Percentiles rank a stretch among this genome's conserved stretches.
Conservation (phyloP, 1,140 invertebrate genomes). For the Ooceraea biroi region DNA sequence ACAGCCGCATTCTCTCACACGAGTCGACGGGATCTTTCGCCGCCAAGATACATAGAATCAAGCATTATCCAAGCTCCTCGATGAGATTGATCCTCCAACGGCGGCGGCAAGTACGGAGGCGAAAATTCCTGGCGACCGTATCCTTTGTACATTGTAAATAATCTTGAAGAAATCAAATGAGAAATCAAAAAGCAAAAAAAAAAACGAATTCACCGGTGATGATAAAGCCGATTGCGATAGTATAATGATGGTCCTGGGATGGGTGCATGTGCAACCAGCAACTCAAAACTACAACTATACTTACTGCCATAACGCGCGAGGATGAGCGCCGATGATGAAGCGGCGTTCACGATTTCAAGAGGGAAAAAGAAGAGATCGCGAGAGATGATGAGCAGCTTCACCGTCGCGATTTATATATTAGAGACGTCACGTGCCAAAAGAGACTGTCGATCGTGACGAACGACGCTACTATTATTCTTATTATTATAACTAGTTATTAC, state of each 20-base stretch:
- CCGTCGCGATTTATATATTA: not conserved
- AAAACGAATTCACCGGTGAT: slow-evolving; percentile 39
- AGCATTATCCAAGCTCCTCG: not conserved
- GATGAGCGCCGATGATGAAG: slow-evolving; percentile 12
- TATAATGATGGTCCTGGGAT: slow-evolving; percentile 82
- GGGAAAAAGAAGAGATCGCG: not conserved
- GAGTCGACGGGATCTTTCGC: slow-evolving; percentile 46
- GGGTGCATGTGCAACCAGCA: slow-evolving; percentile 82
- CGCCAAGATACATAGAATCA: not conserved
- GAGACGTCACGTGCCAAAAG: slow-evolving; percentile 43
- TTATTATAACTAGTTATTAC: slow-evolving; percentile 68
- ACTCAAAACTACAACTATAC: slow-evolving; percentile 54
- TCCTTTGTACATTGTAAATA: slow-evolving; percentile 85
- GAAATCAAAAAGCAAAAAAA: slow-evolving; percentile 61
- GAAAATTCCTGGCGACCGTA: slow-evolving; percentile 34
- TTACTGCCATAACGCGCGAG: slow-evolving; percentile 71
- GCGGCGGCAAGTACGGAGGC: slow-evolving; percentile 19
- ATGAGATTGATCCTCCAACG: not conserved
- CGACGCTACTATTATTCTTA: slow-evolving; percentile 69
- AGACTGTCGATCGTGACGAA: slow-evolving; percentile 60
- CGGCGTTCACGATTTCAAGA: slow-evolving; percentile 4
- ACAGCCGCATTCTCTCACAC: not conserved
- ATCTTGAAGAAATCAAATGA: slow-evolving; percentile 72
- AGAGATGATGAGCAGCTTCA: not conserved
- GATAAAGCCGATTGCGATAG: slow-evolving; percentile 62